Percentiles rank a stretch among this genome's conserved stretches.
These are phyloP conservation scores for Diloba caeruleocephala DNA, from an alignment of 2,888 invertebrate genomes.

Conservation along the genomic window DNA sequence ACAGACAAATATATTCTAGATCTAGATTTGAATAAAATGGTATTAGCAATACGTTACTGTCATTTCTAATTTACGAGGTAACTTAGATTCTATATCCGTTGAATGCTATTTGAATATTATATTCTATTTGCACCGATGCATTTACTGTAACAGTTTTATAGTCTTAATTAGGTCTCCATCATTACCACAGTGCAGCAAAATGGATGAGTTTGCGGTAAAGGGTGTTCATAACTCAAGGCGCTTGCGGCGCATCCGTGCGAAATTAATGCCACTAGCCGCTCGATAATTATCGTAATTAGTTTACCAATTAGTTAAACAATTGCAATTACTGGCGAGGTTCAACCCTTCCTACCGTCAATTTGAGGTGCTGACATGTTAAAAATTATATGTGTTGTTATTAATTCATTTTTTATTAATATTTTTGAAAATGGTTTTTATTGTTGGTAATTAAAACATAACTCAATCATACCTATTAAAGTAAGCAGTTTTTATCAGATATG, in stretches of 20 bases:
- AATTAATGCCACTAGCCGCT: conserved; percentile 41
- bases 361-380: conserved; percentile 38
- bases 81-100: conserved; percentile 30
- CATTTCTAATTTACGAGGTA: conserved; percentile 27
- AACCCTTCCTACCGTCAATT: conserved; percentile 33
- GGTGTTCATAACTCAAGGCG: conserved; percentile 55
- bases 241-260: conserved; percentile 48
- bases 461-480: background rate
- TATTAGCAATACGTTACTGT: conserved; percentile 22
- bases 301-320: conserved; percentile 53
- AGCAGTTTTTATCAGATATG: background rate
- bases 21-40: conserved; percentile 8
- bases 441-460: background rate
- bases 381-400: conserved; percentile 28
- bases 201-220: conserved; percentile 53
- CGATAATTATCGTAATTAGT: conserved; percentile 57
- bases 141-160: conserved; percentile 51
- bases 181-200: conserved; percentile 47
- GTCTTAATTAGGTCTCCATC: conserved; percentile 47
- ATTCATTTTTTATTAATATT: conserved; percentile 8
- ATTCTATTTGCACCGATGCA: conserved; percentile 44
- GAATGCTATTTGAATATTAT: conserved; percentile 26
- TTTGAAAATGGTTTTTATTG: background rate
- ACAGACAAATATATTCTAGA: conserved; percentile 3
- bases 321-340: conserved; percentile 33